Conservation (phyloP, 2,797 vertebrate species). For the Semotilus atromaculatus region DNA sequence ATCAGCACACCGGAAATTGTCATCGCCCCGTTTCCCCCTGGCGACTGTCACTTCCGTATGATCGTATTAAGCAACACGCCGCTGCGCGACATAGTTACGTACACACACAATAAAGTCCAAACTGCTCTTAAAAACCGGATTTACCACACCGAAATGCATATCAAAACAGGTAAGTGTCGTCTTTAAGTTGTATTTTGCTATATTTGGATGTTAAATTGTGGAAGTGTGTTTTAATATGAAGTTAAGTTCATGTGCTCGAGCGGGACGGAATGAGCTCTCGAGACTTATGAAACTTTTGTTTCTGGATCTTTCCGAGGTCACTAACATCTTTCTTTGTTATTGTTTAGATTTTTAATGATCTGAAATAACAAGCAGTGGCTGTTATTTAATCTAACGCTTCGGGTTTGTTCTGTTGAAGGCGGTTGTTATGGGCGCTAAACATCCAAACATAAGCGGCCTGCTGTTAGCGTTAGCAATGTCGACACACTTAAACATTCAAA, state of each 20-base stretch:
- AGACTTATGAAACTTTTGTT: constrained; percentile 44
- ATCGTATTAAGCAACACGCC: constrained; percentile 62
- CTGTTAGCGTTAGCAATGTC: constrained; percentile 73
- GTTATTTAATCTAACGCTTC: background rate
- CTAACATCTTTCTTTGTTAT: background rate
- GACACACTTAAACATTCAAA: constrained; percentile 39
- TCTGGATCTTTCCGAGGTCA: background rate
- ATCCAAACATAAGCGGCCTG: constrained; percentile 50
- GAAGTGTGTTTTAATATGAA: background rate
- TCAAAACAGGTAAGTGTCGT: constrained; percentile 76
- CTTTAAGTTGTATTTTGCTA: fast-evolving
- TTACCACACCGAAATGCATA: constrained; percentile 77
- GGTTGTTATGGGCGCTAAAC: constrained; percentile 44
- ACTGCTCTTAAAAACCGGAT: background rate
- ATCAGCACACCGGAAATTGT: constrained; percentile 12
- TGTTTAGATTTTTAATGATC: background rate
- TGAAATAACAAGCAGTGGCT: background rate
- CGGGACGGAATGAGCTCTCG: constrained; percentile 3
- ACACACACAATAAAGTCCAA: constrained; percentile 30
- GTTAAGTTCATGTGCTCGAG: constrained; percentile 18
- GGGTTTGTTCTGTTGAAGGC: background rate
- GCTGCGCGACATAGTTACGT: constrained; percentile 18
- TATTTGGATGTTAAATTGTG: background rate
- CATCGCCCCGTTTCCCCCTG: constrained; percentile 13
- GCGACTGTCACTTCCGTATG: constrained; percentile 73